Base-by-base conservation (phyloP, 2,797 vertebrate species). In the Sebastes oblongus region DNA sequence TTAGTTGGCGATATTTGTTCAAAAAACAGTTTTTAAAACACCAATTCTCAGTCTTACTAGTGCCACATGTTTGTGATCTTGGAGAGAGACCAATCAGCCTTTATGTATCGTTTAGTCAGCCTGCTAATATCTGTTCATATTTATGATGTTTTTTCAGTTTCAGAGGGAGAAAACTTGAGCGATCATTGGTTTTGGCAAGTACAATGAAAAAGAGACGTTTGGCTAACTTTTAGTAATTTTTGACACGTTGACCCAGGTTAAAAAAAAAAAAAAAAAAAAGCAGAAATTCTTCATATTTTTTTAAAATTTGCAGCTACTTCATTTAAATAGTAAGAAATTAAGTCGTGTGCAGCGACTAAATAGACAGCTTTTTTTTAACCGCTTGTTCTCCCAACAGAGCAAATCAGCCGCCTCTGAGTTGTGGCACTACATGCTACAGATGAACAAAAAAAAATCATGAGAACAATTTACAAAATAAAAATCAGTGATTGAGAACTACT, bases 401-500 rank as follows among this genome's bases (percentile, higher is more conserved):
- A 50, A 88, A 91, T 90, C 77, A 71, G 77, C 73, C 80, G 85
- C 88, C 72, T 90, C 77, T 14, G 66, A 72, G 81, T 77, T 80
- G 90, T 94, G 93, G 91, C 92, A 86, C 92, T 89, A 89, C 78
- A 86, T 72, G 78, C 90, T 90, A 89, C 89, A 80, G 66, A 88
- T 92, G 75, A 58, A 80, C 72, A 59, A 81, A 59, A 76, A 7
- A 18, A 74, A 71, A 46, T 81, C 29, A 81, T 74, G 42, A 80
- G 54, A 77, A 75, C 80, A 64, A 78, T 85, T 69, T 83, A 79
- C 20, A 66, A 81, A 89, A 87, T 88, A 30, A 90, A 83, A 55
- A 82, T 92, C 82, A 89, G 87, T 91, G 93, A 94, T 89, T 72
- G 85, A 90, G 87, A 93, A 91, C 91, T 90, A 94, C 89, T 90